Evolutionary conservation across 2,888 invertebrate species (phyloP).

Genomic region (Phortica okadai): DNA sequence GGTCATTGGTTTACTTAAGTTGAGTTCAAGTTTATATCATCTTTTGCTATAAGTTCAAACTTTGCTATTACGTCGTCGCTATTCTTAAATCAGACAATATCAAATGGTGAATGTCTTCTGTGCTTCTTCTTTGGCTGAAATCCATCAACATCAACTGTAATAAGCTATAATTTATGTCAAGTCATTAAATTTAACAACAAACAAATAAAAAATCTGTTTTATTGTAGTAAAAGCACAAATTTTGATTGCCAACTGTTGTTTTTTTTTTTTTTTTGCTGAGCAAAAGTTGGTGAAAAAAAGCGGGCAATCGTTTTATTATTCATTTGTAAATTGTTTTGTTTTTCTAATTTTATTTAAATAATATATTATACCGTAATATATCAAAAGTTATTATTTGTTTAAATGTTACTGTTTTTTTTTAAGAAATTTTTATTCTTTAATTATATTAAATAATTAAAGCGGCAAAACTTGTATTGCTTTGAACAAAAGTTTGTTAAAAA

Average conservation of each 20-base stretch:
- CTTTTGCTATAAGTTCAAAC: too few species aligned
- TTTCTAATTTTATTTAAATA: background rate
- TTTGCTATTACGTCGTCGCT: background rate
- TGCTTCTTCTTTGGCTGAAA: background rate
- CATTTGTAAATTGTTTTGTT: background rate
- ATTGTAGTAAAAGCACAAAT: background rate
- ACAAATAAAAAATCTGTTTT: background rate
- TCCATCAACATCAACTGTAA: background rate
- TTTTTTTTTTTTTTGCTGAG: too few species aligned
- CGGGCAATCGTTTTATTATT: background rate
- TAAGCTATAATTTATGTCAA: slow-evolving; percentile 19
- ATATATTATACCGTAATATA: slow-evolving; percentile 14
- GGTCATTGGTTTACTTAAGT: too few species aligned
- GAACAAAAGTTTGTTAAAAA: too few species aligned
- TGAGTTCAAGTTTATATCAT: too few species aligned
- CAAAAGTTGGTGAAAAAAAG: background rate
- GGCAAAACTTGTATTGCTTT: too few species aligned
- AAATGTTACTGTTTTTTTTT: background rate
- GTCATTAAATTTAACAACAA: slow-evolving; percentile 25
- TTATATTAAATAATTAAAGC: too few species aligned
- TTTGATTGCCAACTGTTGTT: background rate
- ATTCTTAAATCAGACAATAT: background rate
- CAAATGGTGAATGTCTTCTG: background rate
- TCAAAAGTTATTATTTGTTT: slow-evolving; percentile 9
- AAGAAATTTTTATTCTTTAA: background rate